These are phyloP conservation scores for Pipistrellus nathusii DNA, from an alignment of 2,797 vertebrate genomes.

Conservation along the genomic window DNA sequence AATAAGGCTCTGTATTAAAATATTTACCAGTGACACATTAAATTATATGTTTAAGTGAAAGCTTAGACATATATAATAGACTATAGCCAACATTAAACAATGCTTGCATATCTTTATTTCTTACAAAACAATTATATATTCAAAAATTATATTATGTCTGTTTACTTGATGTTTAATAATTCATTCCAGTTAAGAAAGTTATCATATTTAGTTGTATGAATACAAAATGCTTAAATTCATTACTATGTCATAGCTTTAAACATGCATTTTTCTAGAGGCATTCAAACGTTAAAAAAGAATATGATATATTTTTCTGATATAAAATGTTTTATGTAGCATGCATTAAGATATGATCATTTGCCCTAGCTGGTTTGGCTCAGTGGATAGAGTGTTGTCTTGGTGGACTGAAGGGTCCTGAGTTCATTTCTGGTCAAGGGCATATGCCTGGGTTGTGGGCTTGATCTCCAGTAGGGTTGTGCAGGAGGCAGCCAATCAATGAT, in stretches of 20 bases:
- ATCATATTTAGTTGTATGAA: no score
- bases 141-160: neutral
- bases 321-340: neutral
- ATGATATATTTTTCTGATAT: neutral
- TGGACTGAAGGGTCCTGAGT: no score
- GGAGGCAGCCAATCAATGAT: no score
- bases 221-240: conserved; percentile 11
- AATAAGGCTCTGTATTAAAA: neutral
- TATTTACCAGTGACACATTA: accelerated
- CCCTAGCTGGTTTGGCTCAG: no score
- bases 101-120: neutral
- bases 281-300: neutral
- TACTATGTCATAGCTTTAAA: neutral
- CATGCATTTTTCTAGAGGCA: neutral
- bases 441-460: no score
- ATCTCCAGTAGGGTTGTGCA: no score
- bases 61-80: neutral
- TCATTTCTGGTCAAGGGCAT: no score
- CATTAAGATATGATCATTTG: neutral
- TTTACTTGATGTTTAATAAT: neutral
- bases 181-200: neutral
- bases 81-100: neutral
- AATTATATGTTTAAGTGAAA: neutral
- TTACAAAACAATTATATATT: neutral
- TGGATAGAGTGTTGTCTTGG: no score